Conservation (phyloP, 1,140 invertebrate species). For the Eupristina koningsbergeri region DNA sequence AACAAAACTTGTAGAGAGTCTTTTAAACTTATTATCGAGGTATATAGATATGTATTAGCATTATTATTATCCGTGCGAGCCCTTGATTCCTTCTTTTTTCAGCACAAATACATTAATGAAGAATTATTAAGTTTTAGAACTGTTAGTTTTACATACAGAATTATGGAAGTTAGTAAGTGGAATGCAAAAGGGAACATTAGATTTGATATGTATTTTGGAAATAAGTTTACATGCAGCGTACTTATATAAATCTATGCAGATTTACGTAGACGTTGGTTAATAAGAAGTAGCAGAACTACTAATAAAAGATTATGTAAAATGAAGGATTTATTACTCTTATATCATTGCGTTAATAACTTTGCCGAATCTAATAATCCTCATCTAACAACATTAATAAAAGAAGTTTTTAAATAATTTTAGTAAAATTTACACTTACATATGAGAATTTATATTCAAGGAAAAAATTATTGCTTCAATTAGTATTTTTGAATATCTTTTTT, state of each 20-base stretch:
- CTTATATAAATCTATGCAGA: slow-evolving; percentile 32
- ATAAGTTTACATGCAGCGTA: slow-evolving; percentile 27
- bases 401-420: too few relatives aligned
- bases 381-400: too few relatives aligned
- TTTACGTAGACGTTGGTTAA: slow-evolving; percentile 16
- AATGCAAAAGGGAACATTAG: slow-evolving; percentile 33
- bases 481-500: too few relatives aligned
- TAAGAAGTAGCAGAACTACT: slow-evolving; percentile 26
- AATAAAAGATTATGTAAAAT: slow-evolving; percentile 38
- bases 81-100: neutral
- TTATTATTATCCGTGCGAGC: slow-evolving; percentile 5
- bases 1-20: neutral
- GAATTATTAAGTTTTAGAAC: slow-evolving; percentile 43
- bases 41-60: neutral
- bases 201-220: slow-evolving; percentile 45
- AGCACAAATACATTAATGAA: slow-evolving; percentile 27
- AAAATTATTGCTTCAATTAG: too few relatives aligned
- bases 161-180: slow-evolving; percentile 22
- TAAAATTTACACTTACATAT: too few relatives aligned
- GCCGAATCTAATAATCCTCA: too few relatives aligned
- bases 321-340: slow-evolving; percentile 12
- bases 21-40: neutral
- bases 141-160: slow-evolving; percentile 20
- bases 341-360: neutral
- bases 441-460: too few relatives aligned